These are phyloP conservation scores for Pelagia noctiluca DNA, from an alignment of 30 jellyfish, hydroid and myxozoan genomes.

Conservation along the genomic window DNA sequence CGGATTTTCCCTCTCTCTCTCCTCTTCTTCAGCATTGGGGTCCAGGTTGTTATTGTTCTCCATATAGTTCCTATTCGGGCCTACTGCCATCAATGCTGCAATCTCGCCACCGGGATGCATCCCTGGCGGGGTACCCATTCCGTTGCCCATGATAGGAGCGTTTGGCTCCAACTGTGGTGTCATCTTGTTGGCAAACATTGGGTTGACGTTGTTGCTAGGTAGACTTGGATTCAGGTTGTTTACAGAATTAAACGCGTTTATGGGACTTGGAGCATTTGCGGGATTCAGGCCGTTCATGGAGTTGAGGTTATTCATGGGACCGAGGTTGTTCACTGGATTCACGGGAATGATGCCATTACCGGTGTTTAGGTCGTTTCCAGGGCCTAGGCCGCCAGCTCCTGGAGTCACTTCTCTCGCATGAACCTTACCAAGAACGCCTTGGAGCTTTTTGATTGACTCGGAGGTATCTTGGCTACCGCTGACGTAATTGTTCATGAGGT, in stretches of 20 bases:
- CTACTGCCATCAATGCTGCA: conserved; percentile 60
- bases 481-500: conserved; percentile 94
- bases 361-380: neutral
- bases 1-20: conserved; percentile 23
- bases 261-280: neutral
- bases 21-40: conserved; percentile 15
- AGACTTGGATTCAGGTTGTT: neutral
- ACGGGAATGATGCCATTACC: neutral
- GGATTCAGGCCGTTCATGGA: conserved; percentile 2
- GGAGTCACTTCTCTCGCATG: conserved; percentile 50
- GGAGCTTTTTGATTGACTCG: conserved; percentile 82
- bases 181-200: neutral
- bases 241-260: neutral
- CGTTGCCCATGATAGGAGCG: neutral
- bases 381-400: neutral
- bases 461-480: conserved; percentile 97
- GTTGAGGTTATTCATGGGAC: neutral
- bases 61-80: conserved; percentile 52
- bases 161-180: neutral
- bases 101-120: conserved; percentile 60
- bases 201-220: neutral
- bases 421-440: conserved; percentile 56
- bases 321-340: neutral
- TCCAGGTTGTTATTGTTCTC: conserved; percentile 17
- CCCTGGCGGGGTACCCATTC: neutral